These are phyloP conservation scores for Nemapogon koenigi DNA, from an alignment of 2,888 invertebrate genomes.

Conservation along the genomic window DNA sequence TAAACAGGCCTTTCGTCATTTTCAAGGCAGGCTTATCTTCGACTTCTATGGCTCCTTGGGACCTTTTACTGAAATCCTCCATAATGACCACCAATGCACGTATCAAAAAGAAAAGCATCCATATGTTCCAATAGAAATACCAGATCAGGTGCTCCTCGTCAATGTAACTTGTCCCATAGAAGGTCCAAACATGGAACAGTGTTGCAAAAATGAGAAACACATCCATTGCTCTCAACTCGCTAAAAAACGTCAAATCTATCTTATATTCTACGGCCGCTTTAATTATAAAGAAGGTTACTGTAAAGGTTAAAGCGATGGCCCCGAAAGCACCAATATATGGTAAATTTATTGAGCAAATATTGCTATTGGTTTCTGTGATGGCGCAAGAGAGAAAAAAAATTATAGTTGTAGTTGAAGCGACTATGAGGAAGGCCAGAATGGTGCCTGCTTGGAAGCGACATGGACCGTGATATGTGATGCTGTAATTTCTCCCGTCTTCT, in stretches of 20 bases:
- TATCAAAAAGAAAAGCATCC: constrained; percentile 47
- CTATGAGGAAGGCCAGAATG: constrained; percentile 35
- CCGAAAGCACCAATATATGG: constrained; percentile 30
- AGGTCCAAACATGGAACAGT: constrained; percentile 58
- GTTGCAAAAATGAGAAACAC: constrained; percentile 41
- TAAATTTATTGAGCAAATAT: constrained; percentile 37
- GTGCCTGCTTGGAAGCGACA: constrained; percentile 25
- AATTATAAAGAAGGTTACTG: constrained; percentile 35
- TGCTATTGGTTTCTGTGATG: constrained; percentile 48
- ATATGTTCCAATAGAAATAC: constrained; percentile 80
- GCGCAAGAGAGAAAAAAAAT: constrained; percentile 36
- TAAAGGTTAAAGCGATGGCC: constrained; percentile 24
- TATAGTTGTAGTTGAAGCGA: constrained; percentile 24
- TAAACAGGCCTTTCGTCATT: constrained; percentile 26
- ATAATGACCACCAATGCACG: constrained; percentile 38
- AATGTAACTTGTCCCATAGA: constrained; percentile 86
- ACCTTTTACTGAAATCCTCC: constrained; percentile 36
- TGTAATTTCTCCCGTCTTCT: constrained; percentile 25
- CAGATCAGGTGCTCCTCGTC: constrained; percentile 96
- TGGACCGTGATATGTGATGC: constrained; percentile 19
- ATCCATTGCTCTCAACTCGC: constrained; percentile 42
- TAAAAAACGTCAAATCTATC: constrained; percentile 28
- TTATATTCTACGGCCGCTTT: constrained; percentile 40
- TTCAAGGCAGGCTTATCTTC: constrained; percentile 48
- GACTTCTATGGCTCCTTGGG: constrained; percentile 41